Base-by-base conservation (phyloP, 2,888 invertebrate species). In the Lomographa bimaculata region DNA sequence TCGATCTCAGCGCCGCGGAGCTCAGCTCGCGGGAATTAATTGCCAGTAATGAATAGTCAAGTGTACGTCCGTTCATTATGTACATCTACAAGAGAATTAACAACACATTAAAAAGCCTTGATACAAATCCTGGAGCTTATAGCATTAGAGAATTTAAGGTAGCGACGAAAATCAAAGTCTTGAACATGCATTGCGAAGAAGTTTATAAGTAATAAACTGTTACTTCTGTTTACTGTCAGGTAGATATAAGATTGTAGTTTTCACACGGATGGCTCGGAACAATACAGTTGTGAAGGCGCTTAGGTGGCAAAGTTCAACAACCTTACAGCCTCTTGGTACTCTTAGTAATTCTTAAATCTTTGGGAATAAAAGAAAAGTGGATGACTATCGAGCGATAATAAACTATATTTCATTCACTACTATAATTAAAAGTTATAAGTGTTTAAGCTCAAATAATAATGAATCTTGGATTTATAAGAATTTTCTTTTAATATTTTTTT, bases 21-120 rank as follows among this genome's bases (percentile, higher is more conserved):
- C 83, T 67, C 81, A 78, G 77, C 87, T 82, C 87, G 87, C 84
- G 87, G 89, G 89, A 87, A 84, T 89, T 89, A 87, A 89, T 86
- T 87, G 87, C 85, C 76, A 84, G 84, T 86, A 89, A 89, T 89
- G 89, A 89, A 87, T 89, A 89, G 87, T 80, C 86, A 81, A 87
- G 87, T 84, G 85, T 84, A 78, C 81, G 73, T 74, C 80, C 73
- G 79, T 84, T 87, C 85, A 89, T 89, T 87, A 86, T 81, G 42
- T 43, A 43, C 32, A 27, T 32, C 36, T 36, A 33, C 32, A 7
- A 11, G 9, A 23, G 14, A 27, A 23, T 32, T 27, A 36, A 18
- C 16, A 36, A 23, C 12, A 23, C 11, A 40, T 23, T 10, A 20
- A 41, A 9, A 10, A 25, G 6, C 11, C n/a, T 11, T 14, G 14